phyloP scores from a whole-genome alignment of 2,888 invertebrate species.

The Coremacera marginata region DNA sequence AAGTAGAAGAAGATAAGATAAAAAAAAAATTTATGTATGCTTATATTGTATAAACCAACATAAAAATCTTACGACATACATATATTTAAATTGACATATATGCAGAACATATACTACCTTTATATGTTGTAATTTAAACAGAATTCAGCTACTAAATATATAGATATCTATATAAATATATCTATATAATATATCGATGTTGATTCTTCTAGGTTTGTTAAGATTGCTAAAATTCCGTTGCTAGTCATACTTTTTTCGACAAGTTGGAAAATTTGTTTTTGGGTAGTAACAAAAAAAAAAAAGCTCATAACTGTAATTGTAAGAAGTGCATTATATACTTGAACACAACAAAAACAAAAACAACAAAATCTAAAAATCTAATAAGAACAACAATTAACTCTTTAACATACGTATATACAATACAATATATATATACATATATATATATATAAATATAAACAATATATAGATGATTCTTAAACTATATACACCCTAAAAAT shows the following conservation, averaged over 20 bases:
- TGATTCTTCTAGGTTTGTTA: neutral
- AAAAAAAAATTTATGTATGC: too few species aligned
- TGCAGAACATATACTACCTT: neutral
- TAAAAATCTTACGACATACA: too few species aligned
- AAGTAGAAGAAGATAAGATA: too few species aligned
- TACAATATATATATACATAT: slow-evolving; percentile 1
- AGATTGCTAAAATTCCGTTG: neutral
- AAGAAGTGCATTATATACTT: slow-evolving; percentile 31
- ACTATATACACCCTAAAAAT: too few species aligned
- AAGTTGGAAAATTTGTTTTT: neutral
- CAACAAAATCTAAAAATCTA: neutral
- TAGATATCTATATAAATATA: neutral
- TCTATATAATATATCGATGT: neutral
- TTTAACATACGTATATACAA: slow-evolving; percentile 6
- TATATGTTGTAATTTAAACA: neutral
- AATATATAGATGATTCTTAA: neutral
- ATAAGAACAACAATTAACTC: slow-evolving; percentile 1
- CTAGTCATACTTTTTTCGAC: neutral
- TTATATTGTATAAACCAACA: too few species aligned
- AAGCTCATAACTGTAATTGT: slow-evolving; percentile 17
- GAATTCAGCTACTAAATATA: neutral
- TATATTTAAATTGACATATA: too few species aligned
- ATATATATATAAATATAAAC: slow-evolving; percentile 5
- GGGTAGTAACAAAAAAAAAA: neutral
- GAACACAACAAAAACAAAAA: slow-evolving; percentile 7